These are phyloP conservation scores for Brachypalpus laphriformis DNA, from an alignment of 2,888 invertebrate genomes.

Conservation along the genomic window DNA sequence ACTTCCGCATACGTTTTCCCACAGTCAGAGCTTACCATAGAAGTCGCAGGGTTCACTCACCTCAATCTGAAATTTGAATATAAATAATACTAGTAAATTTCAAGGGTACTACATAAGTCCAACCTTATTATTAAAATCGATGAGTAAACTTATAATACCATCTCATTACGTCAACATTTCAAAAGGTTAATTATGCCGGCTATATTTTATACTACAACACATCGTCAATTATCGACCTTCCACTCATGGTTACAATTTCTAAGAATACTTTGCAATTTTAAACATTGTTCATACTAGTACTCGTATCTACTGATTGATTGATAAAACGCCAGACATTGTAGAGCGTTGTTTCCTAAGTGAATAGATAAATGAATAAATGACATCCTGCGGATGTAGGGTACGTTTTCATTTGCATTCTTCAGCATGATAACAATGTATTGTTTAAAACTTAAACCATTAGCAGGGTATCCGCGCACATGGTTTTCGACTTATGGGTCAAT, in stretches of 20 bases:
- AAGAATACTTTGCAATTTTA: not conserved
- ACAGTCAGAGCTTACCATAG: too few relatives aligned
- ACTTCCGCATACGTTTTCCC: too few relatives aligned
- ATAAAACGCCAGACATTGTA: not conserved
- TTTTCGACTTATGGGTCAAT: slow-evolving; percentile 45
- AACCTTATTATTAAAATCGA: not conserved
- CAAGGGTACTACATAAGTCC: not conserved
- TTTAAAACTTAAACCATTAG: too few relatives aligned
- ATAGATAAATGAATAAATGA: not conserved
- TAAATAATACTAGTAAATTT: not conserved
- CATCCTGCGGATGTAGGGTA: not conserved
- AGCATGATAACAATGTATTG: not conserved
- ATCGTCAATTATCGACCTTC: not conserved
- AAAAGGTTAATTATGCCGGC: not conserved
- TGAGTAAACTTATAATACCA: not conserved
- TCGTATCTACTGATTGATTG: not conserved
- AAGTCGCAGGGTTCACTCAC: not conserved
- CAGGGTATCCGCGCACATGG: not conserved
- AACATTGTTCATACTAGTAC: not conserved
- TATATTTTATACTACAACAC: not conserved
- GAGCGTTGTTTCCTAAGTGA: not conserved
- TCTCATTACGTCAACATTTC: not conserved
- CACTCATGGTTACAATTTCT: not conserved
- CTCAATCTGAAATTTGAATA: not conserved
- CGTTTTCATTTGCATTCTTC: not conserved